Conservation (phyloP, 2,888 invertebrate species). For the Parnassius mnemosyne region DNA sequence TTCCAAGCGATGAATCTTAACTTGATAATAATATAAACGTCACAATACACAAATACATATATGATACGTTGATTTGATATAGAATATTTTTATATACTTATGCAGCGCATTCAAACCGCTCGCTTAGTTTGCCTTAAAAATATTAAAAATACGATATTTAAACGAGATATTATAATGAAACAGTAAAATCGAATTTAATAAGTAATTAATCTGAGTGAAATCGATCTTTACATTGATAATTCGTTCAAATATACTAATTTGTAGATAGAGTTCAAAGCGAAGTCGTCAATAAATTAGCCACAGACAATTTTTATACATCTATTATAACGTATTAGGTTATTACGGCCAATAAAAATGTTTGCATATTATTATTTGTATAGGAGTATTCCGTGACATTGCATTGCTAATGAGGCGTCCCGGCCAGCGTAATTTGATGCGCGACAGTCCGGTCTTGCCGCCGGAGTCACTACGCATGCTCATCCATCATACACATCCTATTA, state of each 20-base stretch:
- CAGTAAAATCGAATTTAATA: neutral
- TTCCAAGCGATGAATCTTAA: slow-evolving; percentile 3
- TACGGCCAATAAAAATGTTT: slow-evolving; percentile 10
- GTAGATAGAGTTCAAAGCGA: too few relatives aligned
- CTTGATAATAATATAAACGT: neutral
- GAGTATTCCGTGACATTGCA: slow-evolving; percentile 45
- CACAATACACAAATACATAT: too few relatives aligned
- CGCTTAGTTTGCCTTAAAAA: too few relatives aligned
- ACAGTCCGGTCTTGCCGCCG: slow-evolving; percentile 34
- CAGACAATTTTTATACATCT: too few relatives aligned
- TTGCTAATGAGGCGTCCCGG: slow-evolving; percentile 64
- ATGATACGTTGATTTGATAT: too few relatives aligned
- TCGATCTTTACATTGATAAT: too few relatives aligned
- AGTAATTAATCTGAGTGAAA: too few relatives aligned
- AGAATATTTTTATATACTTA: too few relatives aligned
- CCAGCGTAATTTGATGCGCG: slow-evolving; percentile 55
- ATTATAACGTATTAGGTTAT: neutral
- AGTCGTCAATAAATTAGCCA: too few relatives aligned
- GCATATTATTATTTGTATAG: slow-evolving; percentile 43
- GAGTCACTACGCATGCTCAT: slow-evolving; percentile 33
- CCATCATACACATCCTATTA: slow-evolving; percentile 38
- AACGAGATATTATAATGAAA: neutral
- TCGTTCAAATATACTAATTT: too few relatives aligned
- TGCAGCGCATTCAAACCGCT: too few relatives aligned
- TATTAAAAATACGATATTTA: neutral